phyloP scores from a whole-genome alignment of 2,113 vertebrate genomes.

The Sceloporus undulatus region DNA sequence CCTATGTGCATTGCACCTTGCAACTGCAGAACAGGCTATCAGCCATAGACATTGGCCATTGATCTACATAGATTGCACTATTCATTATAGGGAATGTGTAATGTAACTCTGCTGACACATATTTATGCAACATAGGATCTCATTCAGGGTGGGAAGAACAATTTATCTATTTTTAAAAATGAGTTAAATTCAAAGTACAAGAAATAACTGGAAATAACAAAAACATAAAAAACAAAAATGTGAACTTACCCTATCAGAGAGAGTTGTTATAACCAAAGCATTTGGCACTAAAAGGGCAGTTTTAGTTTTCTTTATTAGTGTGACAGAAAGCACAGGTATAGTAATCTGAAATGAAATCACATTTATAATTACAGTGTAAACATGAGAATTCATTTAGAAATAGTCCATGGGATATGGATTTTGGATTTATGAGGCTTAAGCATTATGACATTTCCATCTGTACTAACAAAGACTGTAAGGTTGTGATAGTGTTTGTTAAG shows the following conservation, averaged over 20 bases:
- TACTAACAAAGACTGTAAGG: neutral
- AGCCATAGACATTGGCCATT: too few relatives aligned
- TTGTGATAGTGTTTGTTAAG: neutral
- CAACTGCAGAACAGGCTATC: too few relatives aligned
- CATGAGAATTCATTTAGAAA: neutral
- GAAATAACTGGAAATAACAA: neutral
- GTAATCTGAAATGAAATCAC: constrained; percentile 84
- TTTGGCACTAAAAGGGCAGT: constrained; percentile 96
- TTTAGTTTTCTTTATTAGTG: constrained; percentile 94
- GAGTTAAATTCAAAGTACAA: neutral
- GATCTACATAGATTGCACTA: too few relatives aligned
- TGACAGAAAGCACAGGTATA: constrained; percentile 90
- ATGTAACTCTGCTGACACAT: too few relatives aligned
- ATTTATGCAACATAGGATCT: too few relatives aligned
- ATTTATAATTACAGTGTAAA: neutral
- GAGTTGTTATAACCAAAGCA: constrained; percentile 88
- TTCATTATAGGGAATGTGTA: too few relatives aligned
- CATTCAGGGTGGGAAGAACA: too few relatives aligned
- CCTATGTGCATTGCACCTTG: too few relatives aligned
- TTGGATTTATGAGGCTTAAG: neutral
- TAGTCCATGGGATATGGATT: neutral
- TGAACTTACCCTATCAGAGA: constrained; percentile 85
- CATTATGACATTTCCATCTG: neutral
- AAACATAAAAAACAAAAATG: neutral
- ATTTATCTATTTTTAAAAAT: too few relatives aligned